Conservation (phyloP, 2,797 vertebrate genomes). For the Falco columbarius region DNA sequence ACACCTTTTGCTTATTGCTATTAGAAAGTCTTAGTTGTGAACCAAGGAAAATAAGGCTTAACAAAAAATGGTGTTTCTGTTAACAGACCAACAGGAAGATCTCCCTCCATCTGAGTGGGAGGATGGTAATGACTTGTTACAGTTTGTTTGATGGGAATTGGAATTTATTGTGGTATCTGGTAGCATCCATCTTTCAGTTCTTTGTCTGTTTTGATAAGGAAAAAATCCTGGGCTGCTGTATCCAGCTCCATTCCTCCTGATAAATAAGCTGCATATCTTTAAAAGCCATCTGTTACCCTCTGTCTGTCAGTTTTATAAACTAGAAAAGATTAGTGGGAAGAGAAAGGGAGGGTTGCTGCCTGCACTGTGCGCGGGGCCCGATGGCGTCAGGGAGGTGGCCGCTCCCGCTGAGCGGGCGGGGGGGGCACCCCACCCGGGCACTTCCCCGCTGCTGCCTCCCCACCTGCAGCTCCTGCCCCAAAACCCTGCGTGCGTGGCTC, state of each 20-base stretch:
- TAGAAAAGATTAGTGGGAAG: background rate
- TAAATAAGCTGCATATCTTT: slow-evolving; percentile 48
- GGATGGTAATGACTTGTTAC: background rate
- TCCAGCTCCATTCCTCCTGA: background rate
- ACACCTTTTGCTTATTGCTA: background rate
- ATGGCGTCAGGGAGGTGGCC: accelerated
- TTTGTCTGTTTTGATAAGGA: slow-evolving; percentile 17
- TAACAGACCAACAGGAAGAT: background rate
- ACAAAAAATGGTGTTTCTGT: background rate
- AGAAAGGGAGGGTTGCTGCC: background rate
- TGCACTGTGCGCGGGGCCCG: accelerated
- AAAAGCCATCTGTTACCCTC: slow-evolving; percentile 4
- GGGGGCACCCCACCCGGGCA: accelerated
- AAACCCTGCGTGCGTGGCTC: accelerated
- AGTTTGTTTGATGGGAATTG: slow-evolving; percentile 14
- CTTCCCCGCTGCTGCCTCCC: background rate
- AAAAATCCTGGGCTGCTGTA: slow-evolving; percentile 28
- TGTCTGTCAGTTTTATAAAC: slow-evolving; percentile 58
- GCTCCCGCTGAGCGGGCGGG: background rate
- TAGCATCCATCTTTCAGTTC: slow-evolving; percentile 40
- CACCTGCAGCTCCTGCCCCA: background rate
- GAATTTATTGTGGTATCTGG: slow-evolving; percentile 27
- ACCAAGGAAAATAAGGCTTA: background rate
- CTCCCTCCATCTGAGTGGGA: background rate
- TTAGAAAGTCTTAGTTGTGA: background rate